Percentiles rank a stretch among this genome's conserved stretches.
phyloP scores from a whole-genome alignment of 2,113 vertebrate genomes.

The Cettia cetti region DNA sequence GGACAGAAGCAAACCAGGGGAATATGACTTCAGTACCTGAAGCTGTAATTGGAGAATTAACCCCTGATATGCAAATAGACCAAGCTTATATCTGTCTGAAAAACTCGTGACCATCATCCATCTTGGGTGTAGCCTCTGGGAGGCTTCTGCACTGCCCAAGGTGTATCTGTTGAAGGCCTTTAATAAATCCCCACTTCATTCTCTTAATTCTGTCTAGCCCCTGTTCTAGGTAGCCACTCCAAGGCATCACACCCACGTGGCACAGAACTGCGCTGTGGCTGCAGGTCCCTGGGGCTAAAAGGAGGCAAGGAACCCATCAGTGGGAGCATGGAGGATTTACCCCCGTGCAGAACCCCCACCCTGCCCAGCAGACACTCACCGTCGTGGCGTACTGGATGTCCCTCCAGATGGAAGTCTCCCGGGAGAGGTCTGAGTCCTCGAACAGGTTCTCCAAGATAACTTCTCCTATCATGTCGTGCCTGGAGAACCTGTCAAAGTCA shows the following conservation, averaged over 20 bases:
- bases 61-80: neutral
- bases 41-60: neutral
- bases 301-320: neutral
- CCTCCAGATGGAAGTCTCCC: slow-evolving; percentile 83
- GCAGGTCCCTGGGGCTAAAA: neutral
- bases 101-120: neutral
- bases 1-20: neutral
- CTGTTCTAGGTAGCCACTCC: neutral
- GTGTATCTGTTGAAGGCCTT: neutral
- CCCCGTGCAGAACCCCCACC: neutral
- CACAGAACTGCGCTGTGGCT: neutral
- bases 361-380: slow-evolving; percentile 66
- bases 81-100: neutral
- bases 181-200: neutral
- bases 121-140: neutral
- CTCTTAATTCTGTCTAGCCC: neutral
- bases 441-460: slow-evolving; percentile 85
- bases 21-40: too few species aligned
- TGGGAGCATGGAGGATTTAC: fast-evolving
- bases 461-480: slow-evolving; percentile 86
- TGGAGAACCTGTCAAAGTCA: slow-evolving; percentile 85
- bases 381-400: slow-evolving; percentile 83
- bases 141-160: neutral
- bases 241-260: fast-evolving
- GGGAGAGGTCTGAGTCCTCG: slow-evolving; percentile 81